Evolutionary conservation across 2,113 vertebrate species (phyloP).

Genomic region (Dryoscopus gambensis): DNA sequence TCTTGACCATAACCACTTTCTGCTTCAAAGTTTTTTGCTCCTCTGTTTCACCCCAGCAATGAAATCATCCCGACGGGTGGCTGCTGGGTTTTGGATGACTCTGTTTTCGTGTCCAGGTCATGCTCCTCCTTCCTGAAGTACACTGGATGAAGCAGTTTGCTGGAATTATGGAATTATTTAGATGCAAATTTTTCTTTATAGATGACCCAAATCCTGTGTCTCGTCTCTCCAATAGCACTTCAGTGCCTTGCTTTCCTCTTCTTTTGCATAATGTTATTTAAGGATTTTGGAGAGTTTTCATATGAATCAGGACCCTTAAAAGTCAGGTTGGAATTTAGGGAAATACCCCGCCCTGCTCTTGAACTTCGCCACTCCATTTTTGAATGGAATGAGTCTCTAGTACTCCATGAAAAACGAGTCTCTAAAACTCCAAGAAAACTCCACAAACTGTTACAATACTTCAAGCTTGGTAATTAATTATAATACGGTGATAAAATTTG

Average conservation of each 20-base stretch:
- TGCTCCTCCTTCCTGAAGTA: not conserved
- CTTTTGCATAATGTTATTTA: not conserved
- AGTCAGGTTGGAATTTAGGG: not conserved
- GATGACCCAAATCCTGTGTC: not conserved
- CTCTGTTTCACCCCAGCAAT: slow-evolving; percentile 20
- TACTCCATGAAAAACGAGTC: not conserved
- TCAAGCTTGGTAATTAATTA: not conserved
- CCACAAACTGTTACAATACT: accelerated
- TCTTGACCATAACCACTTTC: slow-evolving; percentile 10
- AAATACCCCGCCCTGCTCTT: not conserved
- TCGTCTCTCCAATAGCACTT: not conserved
- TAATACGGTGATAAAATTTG: accelerated
- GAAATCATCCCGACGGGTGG: not conserved
- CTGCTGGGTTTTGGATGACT: not conserved
- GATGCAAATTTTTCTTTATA: not conserved
- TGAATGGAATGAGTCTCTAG: not conserved
- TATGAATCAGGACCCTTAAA: not conserved
- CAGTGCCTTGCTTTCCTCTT: not conserved
- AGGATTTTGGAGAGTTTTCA: not conserved
- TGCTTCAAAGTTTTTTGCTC: slow-evolving; percentile 21
- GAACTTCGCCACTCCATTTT: not conserved
- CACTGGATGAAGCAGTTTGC: not conserved
- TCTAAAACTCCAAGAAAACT: not conserved
- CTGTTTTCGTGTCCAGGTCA: not conserved
- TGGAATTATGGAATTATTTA: not conserved